Base-by-base conservation (phyloP, 2,888 invertebrate genomes). In the Drosophila meridiana region DNA sequence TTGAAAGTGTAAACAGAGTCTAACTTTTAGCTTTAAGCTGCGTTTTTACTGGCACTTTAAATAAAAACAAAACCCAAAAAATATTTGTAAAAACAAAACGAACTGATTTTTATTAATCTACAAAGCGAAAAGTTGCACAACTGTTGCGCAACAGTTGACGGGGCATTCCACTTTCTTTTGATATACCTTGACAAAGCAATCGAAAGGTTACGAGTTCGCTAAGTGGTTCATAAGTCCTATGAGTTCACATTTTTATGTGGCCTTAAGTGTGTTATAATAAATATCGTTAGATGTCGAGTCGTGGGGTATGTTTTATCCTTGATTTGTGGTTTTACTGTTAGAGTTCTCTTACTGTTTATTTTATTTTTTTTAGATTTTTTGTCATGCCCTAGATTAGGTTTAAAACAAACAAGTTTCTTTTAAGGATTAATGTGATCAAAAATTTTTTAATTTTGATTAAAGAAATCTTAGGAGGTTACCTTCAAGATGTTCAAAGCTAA, bases 21-120 rank as follows among this genome's bases (percentile, higher is more conserved):
- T 87, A 87, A 87, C 88, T 87, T 86, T 87, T 87, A 87, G 88
- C 87, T 88, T 85, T 89, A 89, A 89, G 89, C 89, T 87, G 89
- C 90, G 89, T 89, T 89, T 89, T 89, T 90, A 91, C 88, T 89
- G 91, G 90, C 89, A 91, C 89, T 91, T 90, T 73, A 90, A 90
- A 91, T 83, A 91, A 91, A 74, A 70, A 72, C 42, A 63, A 69
- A 84, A 80, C 67, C 69, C 74, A 78, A 88, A 78, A 52, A 84
- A 83, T 82, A 87, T 89, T 84, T 84, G 84, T 81, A 87, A 84
- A 84, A 78, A 43, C 72, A n/a, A 47, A 59, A 50, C n/a, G 9
- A 36, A 59, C 3, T 30, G 34, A 40, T 2, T 63, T 52, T 20
- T 40, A 13, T 42, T n/a, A 11, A 11, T 30, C 26, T 57, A 13